A percentile compares a stretch with the other conserved stretches of the same genome.
Conservation (phyloP, 2,113 vertebrate genomes). For the Saiga tatarica region DNA sequence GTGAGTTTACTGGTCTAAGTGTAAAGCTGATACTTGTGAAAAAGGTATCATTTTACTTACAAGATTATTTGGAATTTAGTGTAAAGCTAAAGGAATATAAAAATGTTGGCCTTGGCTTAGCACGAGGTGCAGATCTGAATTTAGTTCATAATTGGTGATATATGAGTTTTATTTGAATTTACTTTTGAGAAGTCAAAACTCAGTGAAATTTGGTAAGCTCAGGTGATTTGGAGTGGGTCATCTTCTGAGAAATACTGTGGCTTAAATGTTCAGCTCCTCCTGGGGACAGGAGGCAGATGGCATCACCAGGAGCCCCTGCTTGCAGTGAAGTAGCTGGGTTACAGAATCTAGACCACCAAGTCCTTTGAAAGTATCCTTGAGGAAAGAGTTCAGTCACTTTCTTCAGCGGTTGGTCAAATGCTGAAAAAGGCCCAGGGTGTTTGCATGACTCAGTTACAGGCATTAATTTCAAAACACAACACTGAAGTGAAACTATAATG, state of each 20-base stretch:
- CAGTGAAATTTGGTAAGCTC: not conserved
- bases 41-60: not conserved
- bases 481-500: not conserved
- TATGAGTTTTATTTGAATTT: not conserved
- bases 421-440: not conserved
- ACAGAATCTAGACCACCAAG: not conserved
- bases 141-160: not conserved
- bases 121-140: not conserved
- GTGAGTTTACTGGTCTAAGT: not conserved
- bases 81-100: not conserved
- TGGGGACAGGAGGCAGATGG: not conserved
- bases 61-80: not conserved
- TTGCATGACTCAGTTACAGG: not conserved
- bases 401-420: not conserved
- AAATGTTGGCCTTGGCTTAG: not conserved
- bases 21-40: not conserved
- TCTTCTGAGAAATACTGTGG: not conserved
- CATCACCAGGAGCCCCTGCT: not conserved
- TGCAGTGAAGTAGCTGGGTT: not conserved
- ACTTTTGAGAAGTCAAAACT: not conserved
- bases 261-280: not conserved
- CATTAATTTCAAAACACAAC: not conserved
- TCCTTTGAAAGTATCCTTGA: not conserved
- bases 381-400: not conserved
- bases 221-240: not conserved